Evolutionary conservation across 2,113 vertebrate genomes (phyloP).

Genomic region (Cyprinodon variegatus): DNA sequence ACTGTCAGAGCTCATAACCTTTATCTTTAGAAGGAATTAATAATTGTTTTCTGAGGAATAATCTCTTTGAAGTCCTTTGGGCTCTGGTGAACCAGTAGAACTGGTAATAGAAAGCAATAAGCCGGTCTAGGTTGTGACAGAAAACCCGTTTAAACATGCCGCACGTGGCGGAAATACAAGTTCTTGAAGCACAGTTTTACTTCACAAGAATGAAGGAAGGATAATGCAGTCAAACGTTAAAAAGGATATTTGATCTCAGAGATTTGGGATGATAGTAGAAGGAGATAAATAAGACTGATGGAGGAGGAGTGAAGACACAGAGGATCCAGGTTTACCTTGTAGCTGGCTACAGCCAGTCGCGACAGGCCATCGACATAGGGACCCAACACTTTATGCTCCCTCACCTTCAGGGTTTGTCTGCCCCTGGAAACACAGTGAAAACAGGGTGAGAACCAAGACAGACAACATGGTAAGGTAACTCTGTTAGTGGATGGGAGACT

Average conservation of each 20-base stretch:
- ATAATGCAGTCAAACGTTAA: background rate
- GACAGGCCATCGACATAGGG: constrained; percentile 97
- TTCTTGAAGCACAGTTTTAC: background rate
- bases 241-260: background rate
- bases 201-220: background rate
- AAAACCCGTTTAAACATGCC: background rate
- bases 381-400: constrained; percentile 95
- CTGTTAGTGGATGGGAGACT: background rate
- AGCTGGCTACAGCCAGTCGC: constrained; percentile 92
- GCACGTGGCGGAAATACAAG: no score
- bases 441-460: constrained; percentile 10
- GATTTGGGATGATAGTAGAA: background rate
- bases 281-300: background rate
- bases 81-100: background rate
- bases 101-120: background rate
- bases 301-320: background rate
- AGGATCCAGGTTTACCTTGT: constrained; percentile 85
- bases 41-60: background rate
- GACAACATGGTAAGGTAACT: background rate
- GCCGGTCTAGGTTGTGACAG: background rate
- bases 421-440: constrained; percentile 79
- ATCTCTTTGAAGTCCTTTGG: background rate
- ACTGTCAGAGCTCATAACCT: background rate
- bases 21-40: background rate
- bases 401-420: constrained; percentile 91